phyloP scores from a whole-genome alignment of 1,140 invertebrate genomes.

The Drosophila gunungcola region DNA sequence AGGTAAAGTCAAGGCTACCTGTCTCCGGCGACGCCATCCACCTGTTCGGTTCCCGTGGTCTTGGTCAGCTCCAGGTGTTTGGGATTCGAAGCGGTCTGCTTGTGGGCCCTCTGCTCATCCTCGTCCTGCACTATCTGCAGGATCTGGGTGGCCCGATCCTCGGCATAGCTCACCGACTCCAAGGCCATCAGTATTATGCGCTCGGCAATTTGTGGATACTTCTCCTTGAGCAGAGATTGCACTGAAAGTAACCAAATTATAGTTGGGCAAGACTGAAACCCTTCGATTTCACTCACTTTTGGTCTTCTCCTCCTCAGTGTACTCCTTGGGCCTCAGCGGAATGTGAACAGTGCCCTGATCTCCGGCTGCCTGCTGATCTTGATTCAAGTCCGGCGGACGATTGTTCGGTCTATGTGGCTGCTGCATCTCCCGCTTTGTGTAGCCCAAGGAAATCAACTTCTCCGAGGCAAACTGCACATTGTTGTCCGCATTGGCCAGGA shows the following conservation, averaged over 20 bases:
- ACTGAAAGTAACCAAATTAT: constrained; percentile 86
- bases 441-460: constrained; percentile 91
- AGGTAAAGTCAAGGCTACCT: constrained; percentile 31
- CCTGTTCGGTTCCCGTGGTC: constrained; percentile 32
- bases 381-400: constrained; percentile 68
- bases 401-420: constrained; percentile 76
- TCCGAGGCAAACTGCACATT: constrained; percentile 95
- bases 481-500: constrained; percentile 93
- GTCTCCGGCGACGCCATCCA: constrained; percentile 39
- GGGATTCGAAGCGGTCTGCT: constrained; percentile 24
- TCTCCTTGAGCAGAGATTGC: constrained; percentile 89
- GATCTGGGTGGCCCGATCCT: constrained; percentile 91
- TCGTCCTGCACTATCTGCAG: constrained; percentile 89
- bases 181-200: constrained; percentile 93
- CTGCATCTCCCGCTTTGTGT: constrained; percentile 90
- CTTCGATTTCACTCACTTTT: constrained; percentile 86
- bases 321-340: constrained; percentile 88
- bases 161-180: constrained; percentile 93
- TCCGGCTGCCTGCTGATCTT: constrained; percentile 34
- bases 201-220: constrained; percentile 91
- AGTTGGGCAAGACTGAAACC: background rate
- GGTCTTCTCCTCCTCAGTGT: constrained; percentile 90
- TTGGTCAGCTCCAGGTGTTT: constrained; percentile 25
- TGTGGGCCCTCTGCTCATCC: constrained; percentile 78
- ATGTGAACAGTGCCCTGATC: constrained; percentile 58